These are phyloP conservation scores for Arenaria interpres DNA, from an alignment of 2,113 vertebrate genomes.

Conservation along the genomic window DNA sequence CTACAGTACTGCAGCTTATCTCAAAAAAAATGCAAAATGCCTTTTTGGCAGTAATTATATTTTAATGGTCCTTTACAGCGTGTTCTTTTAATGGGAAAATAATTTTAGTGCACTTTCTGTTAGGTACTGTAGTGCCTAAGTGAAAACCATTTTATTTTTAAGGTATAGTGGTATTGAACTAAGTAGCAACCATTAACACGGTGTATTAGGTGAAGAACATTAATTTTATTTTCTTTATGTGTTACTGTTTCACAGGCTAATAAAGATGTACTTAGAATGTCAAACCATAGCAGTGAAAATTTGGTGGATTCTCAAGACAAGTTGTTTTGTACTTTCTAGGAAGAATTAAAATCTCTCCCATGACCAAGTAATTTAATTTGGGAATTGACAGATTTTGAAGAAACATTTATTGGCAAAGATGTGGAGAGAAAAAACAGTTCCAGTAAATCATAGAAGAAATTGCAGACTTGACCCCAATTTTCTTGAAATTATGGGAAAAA, in stretches of 20 bases:
- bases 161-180: background rate
- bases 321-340: background rate
- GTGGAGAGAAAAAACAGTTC: background rate
- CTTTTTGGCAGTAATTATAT: slow-evolving; percentile 63
- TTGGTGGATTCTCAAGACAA: background rate
- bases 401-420: background rate
- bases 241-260: background rate
- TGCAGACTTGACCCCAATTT: background rate
- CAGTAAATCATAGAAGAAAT: background rate
- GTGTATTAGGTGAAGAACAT: background rate
- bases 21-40: slow-evolving; percentile 56
- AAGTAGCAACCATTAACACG: background rate
- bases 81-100: slow-evolving; percentile 36
- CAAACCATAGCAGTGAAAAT: background rate
- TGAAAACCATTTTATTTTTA: slow-evolving; percentile 7
- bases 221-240: background rate
- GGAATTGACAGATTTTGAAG: background rate
- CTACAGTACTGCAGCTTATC: too few species aligned
- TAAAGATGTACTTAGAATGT: background rate
- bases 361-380: background rate
- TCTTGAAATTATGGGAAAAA: background rate
- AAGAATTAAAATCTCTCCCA: background rate
- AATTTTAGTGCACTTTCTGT: slow-evolving; percentile 32
- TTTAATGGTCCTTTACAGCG: slow-evolving; percentile 54
- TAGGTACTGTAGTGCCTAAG: background rate